A percentile compares a stretch with the other conserved stretches of the same genome.
phyloP scores from a whole-genome alignment of 2,888 invertebrate genomes.

The Alviniconcha strummeri region DNA sequence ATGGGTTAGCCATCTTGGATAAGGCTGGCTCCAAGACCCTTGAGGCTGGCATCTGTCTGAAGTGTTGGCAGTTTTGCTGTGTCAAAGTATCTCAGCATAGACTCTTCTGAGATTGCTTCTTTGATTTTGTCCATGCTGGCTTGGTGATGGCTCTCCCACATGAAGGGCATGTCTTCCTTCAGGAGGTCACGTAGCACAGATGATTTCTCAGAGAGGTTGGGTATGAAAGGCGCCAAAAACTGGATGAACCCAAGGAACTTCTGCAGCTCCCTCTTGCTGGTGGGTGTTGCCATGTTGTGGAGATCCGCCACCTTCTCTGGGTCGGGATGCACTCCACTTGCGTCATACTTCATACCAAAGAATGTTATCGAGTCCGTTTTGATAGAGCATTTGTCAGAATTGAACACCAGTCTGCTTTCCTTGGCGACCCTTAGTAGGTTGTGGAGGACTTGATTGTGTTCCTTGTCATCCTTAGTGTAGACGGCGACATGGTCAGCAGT shows the following conservation, averaged over 20 bases:
- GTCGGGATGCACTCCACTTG: neutral
- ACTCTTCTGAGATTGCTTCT: neutral
- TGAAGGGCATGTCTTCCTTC: conserved; percentile 35
- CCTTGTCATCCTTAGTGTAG: neutral
- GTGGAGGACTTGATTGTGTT: conserved; percentile 36
- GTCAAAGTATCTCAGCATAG: conserved; percentile 34
- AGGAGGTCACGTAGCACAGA: conserved; percentile 33
- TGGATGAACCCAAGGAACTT: conserved; percentile 37
- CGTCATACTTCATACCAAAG: conserved; percentile 2
- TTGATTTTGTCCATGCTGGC: conserved; percentile 34
- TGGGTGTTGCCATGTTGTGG: conserved; percentile 39
- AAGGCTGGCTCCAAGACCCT: conserved; percentile 49
- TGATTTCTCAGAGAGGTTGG: conserved; percentile 26
- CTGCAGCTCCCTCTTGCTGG: conserved; percentile 37
- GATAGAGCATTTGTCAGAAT: conserved; percentile 35
- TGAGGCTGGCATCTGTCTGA: conserved; percentile 45
- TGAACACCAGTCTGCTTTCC: conserved; percentile 39
- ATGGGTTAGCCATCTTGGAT: conserved; percentile 49
- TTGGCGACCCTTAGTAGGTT: neutral
- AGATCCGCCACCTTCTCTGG: conserved; percentile 36
- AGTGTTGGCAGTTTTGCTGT: conserved; percentile 36
- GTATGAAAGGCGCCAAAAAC: conserved; percentile 37
- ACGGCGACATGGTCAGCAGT: conserved; percentile 33
- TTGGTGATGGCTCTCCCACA: conserved; percentile 34
- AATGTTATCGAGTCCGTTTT: conserved; percentile 4